phyloP scores from a whole-genome alignment of 2,888 invertebrate species.

The Prenolepis imparis region DNA sequence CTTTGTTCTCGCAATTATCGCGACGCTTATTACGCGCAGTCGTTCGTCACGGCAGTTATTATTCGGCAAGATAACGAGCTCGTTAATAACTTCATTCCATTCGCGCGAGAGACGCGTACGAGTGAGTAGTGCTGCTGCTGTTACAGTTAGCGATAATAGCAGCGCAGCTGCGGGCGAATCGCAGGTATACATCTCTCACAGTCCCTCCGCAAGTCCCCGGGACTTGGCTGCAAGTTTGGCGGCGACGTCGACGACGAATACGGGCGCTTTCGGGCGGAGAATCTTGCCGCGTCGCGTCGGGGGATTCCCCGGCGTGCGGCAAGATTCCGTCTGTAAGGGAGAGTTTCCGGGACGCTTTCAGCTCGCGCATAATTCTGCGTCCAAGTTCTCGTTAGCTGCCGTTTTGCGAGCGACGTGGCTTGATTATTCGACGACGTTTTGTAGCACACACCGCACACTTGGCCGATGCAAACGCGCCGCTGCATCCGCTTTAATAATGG shows the following conservation, averaged over 20 bases:
- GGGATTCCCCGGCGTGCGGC: background rate
- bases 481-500: constrained; percentile 64
- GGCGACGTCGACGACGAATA: constrained; percentile 35
- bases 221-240: constrained; percentile 10
- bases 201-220: background rate
- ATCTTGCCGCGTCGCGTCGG: constrained; percentile 10
- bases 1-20: constrained; percentile 48
- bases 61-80: constrained; percentile 53
- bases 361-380: constrained; percentile 59
- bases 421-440: constrained; percentile 69
- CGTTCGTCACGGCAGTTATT: constrained; percentile 46
- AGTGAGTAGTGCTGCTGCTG: background rate
- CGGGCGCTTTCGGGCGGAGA: constrained; percentile 5
- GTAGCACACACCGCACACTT: background rate
- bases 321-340: background rate
- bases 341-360: constrained; percentile 21
- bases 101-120: background rate
- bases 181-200: constrained; percentile 20
- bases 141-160: constrained; percentile 41
- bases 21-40: constrained; percentile 49
- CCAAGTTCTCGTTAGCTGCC: constrained; percentile 68
- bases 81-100: constrained; percentile 49
- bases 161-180: background rate
- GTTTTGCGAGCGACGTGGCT: constrained; percentile 46
- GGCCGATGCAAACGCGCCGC: constrained; percentile 22